Percentiles rank a stretch among this genome's conserved stretches.
These are phyloP conservation scores for Pempheris klunzingeri DNA, from an alignment of 2,797 vertebrate genomes.

Conservation along the genomic window DNA sequence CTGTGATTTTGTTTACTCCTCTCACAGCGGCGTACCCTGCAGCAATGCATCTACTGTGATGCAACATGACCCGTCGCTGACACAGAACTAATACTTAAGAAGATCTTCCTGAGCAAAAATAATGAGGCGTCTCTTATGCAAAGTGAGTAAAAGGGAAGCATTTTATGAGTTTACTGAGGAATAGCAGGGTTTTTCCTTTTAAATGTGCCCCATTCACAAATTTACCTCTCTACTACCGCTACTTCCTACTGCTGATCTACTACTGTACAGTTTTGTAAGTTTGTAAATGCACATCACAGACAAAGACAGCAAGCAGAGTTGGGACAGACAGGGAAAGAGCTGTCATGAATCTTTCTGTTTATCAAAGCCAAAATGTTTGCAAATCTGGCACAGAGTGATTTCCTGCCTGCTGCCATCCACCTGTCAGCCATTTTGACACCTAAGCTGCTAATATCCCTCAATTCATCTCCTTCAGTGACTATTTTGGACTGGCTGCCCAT, in stretches of 20 bases:
- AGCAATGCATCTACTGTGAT: conserved; percentile 25
- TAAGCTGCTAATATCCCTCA: conserved; percentile 66
- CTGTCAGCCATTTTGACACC: conserved; percentile 75
- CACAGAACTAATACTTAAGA: conserved; percentile 37
- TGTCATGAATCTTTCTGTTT: conserved; percentile 51
- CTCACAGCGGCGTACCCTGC: conserved; percentile 33
- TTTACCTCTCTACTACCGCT: background rate
- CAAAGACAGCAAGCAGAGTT: background rate
- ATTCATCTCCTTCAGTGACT: conserved; percentile 64
- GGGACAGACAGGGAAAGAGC: conserved; percentile 20
- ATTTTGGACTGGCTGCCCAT: conserved; percentile 59
- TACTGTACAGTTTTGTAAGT: background rate
- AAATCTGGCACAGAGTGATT: conserved; percentile 65
- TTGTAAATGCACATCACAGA: background rate
- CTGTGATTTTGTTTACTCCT: conserved; percentile 39
- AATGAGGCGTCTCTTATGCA: conserved; percentile 22
- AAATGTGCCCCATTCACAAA: conserved; percentile 33
- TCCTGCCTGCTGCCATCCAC: conserved; percentile 68
- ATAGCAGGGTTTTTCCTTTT: background rate
- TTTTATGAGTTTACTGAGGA: background rate
- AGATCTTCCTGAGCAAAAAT: conserved; percentile 30
- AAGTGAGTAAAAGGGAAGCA: background rate
- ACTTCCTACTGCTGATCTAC: background rate
- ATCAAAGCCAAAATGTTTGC: conserved; percentile 65
- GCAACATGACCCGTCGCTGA: conserved; percentile 58